phyloP scores from a whole-genome alignment of 2,888 invertebrate species.

The Trypoxylon attenuatum region DNA sequence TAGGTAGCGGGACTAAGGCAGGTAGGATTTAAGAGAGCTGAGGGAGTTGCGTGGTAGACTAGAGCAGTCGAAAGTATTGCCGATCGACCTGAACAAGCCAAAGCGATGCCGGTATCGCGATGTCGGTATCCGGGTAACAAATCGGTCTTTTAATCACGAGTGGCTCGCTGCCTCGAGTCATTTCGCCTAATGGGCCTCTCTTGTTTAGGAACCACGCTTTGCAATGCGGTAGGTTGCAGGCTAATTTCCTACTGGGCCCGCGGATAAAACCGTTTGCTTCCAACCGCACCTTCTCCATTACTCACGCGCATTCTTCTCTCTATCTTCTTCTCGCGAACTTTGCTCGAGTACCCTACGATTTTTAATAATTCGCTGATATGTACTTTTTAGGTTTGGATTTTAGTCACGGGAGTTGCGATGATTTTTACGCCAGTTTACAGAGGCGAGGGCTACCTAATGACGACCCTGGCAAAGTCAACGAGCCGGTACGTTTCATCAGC shows the following conservation, averaged over 20 bases:
- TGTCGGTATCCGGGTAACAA: conserved; percentile 61
- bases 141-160: conserved; percentile 72
- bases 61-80: background rate
- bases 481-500: conserved; percentile 59
- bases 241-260: conserved; percentile 51
- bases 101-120: background rate
- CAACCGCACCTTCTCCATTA: conserved; percentile 60
- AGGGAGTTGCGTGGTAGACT: conserved; percentile 19
- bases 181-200: conserved; percentile 65
- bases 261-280: conserved; percentile 58
- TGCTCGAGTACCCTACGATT: conserved; percentile 3
- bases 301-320: too few species aligned
- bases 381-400: too few species aligned
- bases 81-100: conserved; percentile 10
- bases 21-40: conserved; percentile 8
- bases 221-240: conserved; percentile 63
- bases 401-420: too few species aligned
- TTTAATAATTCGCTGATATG: background rate
- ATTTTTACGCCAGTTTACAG: background rate
- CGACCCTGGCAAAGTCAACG: conserved; percentile 38
- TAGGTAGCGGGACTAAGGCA: conserved; percentile 7
- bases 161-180: conserved; percentile 64
- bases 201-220: conserved; percentile 60
- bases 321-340: too few species aligned
- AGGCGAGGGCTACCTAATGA: conserved; percentile 7